phyloP scores from a whole-genome alignment of 2,797 vertebrate species.

The Notolabrus celidotus region DNA sequence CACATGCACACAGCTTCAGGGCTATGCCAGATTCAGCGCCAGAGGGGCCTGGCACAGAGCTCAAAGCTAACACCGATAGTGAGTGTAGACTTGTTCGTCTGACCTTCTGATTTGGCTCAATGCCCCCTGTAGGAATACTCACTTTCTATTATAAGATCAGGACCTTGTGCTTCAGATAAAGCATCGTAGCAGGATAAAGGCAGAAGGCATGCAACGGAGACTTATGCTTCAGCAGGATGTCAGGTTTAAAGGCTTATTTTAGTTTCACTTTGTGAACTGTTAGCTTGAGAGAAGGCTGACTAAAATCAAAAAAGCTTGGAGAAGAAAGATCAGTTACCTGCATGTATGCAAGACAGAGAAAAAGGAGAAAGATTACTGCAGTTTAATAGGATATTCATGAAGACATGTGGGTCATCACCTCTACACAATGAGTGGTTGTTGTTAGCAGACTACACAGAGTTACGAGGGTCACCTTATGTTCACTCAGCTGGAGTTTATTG shows the following conservation, averaged over 20 bases:
- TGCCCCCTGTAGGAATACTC: constrained; percentile 76
- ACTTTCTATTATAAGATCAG: constrained; percentile 74
- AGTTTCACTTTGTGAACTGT: constrained; percentile 1
- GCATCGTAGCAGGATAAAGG: constrained; percentile 43
- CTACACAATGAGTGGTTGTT: constrained; percentile 15
- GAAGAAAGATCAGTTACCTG: neutral
- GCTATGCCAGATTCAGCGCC: constrained; percentile 49
- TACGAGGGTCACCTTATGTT: constrained; percentile 38
- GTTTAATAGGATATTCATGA: constrained; percentile 48
- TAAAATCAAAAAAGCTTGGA: neutral
- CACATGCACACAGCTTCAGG: constrained; percentile 24
- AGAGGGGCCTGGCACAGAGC: constrained; percentile 68
- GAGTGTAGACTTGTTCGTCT: constrained; percentile 77
- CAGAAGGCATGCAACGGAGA: constrained; percentile 26
- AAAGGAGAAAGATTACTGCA: neutral
- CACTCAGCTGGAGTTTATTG: constrained; percentile 42
- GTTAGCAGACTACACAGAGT: constrained; percentile 19
- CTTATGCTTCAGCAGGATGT: constrained; percentile 22
- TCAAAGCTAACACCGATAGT: constrained; percentile 77
- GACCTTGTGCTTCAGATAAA: constrained; percentile 49
- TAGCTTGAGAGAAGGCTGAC: neutral
- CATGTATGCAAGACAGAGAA: neutral
- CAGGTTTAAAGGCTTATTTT: constrained; percentile 9
- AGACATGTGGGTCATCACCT: constrained; percentile 28
- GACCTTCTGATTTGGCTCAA: constrained; percentile 81